Base-by-base conservation (phyloP, 2,888 invertebrate genomes). In the Caenorhabditis auriculariae region DNA sequence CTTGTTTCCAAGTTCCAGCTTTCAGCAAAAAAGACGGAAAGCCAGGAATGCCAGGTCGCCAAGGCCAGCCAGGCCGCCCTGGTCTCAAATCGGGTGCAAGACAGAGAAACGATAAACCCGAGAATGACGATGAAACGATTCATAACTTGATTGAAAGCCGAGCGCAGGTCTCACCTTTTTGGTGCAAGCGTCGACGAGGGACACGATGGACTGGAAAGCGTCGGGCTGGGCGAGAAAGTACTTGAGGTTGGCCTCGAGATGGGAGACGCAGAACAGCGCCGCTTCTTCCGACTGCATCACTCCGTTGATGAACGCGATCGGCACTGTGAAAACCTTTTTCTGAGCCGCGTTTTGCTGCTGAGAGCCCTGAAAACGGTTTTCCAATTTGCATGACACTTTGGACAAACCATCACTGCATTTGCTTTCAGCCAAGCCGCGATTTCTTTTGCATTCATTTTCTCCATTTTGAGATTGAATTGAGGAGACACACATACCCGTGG, bases 141-240 rank as follows among this genome's bases (percentile, higher is more conserved):
- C n/a, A n/a, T n/a, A n/a, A n/a, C n/a, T n/a, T n/a, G n/a, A n/a
- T n/a, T n/a, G n/a, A n/a, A n/a, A n/a, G n/a, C n/a, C n/a, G n/a
- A n/a, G n/a, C n/a, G n/a, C n/a, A n/a, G n/a, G n/a, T 42, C 27
- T 45, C 27, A 60, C 60, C 60, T 56, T 63, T 19, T 55, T 55
- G 0, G 63, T 35, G 1, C 59, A 58, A 3, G 63, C 39, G 45
- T 59, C 59, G 21, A 63, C 46, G 3, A 59, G 42, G 1, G 53
- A 48, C 7, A 55, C 39, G 3, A 63, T 41, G 4, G 59, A 45
- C 17, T 56, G 61, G 42, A 68, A 68, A 7, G 61, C 60, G 2
- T 55, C n/a, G 32, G 61, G 54, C 19, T 61, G 51, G 12, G 56
- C 51, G 17, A 68, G 43, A 37, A 68, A 68, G 55, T 48, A 68